Conservation (phyloP, 2,888 invertebrate species). For the Archaeoteleia sp. region DNA sequence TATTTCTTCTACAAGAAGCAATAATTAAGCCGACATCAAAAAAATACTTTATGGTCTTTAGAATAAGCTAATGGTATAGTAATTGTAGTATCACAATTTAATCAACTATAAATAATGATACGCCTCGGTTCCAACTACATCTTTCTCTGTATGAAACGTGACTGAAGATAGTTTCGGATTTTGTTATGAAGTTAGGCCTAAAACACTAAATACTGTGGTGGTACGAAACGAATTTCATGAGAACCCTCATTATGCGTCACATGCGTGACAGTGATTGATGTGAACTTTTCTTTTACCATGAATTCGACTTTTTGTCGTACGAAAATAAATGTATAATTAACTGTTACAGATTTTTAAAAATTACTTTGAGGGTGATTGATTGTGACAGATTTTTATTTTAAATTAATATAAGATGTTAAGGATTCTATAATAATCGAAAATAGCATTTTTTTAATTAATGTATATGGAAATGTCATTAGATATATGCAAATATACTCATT, state of each 20-base stretch:
- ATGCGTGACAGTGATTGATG: conserved; percentile 50
- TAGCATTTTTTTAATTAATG: background rate
- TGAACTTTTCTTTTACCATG: conserved; percentile 25
- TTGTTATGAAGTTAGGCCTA: conserved; percentile 19
- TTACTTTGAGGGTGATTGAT: conserved; percentile 5
- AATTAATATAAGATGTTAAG: conserved; percentile 5
- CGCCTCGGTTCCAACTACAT: too few relatives aligned
- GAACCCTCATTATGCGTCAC: conserved; percentile 48
- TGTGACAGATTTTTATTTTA: conserved; percentile 38
- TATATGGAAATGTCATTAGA: background rate
- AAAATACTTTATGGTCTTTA: too few relatives aligned
- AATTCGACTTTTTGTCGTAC: conserved; percentile 25
- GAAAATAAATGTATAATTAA: conserved; percentile 42
- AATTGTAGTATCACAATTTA: too few relatives aligned
- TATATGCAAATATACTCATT: too few relatives aligned
- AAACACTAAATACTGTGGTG: conserved; percentile 25
- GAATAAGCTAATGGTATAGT: too few relatives aligned
- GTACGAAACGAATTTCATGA: conserved; percentile 16
- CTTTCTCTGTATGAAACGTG: too few relatives aligned
- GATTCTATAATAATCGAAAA: background rate
- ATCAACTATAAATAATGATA: too few relatives aligned
- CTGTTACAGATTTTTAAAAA: conserved; percentile 30
- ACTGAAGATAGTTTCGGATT: conserved; percentile 18
- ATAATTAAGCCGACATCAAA: too few relatives aligned
- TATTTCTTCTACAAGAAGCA: too few relatives aligned